phyloP scores from a whole-genome alignment of 2,888 invertebrate genomes.

The Incurvaria masculella region DNA sequence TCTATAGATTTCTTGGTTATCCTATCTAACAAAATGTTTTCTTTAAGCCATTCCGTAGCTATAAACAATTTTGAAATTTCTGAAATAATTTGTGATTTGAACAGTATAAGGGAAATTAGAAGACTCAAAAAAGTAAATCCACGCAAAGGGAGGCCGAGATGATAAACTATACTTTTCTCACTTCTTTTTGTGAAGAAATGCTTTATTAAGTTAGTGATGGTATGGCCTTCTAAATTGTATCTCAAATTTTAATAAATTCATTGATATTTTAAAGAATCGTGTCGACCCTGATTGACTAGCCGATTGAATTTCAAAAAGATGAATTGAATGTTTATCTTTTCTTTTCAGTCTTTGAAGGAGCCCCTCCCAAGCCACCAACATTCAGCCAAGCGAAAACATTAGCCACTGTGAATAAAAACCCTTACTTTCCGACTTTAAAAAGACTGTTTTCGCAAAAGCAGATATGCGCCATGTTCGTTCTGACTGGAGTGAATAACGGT shows the following conservation, averaged over 20 bases:
- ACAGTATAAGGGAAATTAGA: no score
- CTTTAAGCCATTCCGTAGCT: no score
- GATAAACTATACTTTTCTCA: no score
- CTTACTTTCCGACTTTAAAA: constrained; percentile 28
- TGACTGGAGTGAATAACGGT: constrained; percentile 70
- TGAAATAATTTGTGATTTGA: no score
- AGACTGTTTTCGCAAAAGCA: constrained; percentile 52
- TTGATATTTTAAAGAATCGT: background rate
- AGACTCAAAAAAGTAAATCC: no score
- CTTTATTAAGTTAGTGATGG: no score
- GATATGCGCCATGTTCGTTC: constrained; percentile 56
- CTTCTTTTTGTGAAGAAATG: no score
- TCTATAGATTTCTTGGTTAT: no score
- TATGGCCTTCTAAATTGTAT: no score
- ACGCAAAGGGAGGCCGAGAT: no score
- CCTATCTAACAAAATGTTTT: no score
- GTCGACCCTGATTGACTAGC: background rate
- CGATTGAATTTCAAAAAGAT: background rate
- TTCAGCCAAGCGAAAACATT: constrained; percentile 43
- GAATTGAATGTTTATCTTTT: constrained; percentile 2
- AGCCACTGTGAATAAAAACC: constrained; percentile 8
- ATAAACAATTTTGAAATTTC: no score
- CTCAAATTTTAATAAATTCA: background rate
- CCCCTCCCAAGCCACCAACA: constrained; percentile 53
- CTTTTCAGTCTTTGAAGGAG: constrained; percentile 44